These are phyloP conservation scores for Tympanuchus pallidicinctus DNA, from an alignment of 2,113 vertebrate genomes.

Conservation along the genomic window DNA sequence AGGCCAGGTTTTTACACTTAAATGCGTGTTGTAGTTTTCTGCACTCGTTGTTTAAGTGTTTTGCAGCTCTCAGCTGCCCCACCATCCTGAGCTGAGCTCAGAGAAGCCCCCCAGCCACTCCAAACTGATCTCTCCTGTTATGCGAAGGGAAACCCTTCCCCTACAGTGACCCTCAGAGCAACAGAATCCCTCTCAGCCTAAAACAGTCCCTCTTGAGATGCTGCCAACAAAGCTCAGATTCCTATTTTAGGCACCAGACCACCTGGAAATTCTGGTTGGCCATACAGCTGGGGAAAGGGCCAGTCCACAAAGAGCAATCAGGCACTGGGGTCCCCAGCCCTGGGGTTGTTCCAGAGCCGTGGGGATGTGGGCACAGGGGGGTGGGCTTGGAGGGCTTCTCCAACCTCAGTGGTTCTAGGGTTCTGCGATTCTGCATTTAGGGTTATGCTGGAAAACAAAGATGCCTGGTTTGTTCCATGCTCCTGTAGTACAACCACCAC, in stretches of 20 bases:
- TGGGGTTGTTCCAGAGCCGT: no score
- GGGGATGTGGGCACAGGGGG: no score
- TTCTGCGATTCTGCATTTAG: no score
- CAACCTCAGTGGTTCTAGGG: no score
- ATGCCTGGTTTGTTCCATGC: background rate
- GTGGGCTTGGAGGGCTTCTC: no score
- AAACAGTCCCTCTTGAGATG: fast-evolving
- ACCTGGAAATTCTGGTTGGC: no score
- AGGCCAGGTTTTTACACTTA: background rate
- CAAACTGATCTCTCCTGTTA: background rate
- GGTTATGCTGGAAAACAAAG: background rate
- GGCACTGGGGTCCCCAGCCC: no score
- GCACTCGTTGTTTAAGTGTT: background rate
- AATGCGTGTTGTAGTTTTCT: background rate
- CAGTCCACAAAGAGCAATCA: no score
- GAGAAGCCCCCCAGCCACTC: background rate
- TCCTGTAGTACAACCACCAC: background rate
- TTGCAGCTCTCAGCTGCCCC: background rate
- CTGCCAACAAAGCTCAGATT: background rate
- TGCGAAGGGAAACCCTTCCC: background rate
- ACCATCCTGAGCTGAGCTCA: background rate
- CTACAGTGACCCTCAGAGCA: background rate
- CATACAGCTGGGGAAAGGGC: fast-evolving
- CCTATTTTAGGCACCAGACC: fast-evolving
- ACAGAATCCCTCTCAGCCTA: fast-evolving